Conservation (phyloP, 2,113 vertebrate genomes). For the Elgaria multicarinata region DNA sequence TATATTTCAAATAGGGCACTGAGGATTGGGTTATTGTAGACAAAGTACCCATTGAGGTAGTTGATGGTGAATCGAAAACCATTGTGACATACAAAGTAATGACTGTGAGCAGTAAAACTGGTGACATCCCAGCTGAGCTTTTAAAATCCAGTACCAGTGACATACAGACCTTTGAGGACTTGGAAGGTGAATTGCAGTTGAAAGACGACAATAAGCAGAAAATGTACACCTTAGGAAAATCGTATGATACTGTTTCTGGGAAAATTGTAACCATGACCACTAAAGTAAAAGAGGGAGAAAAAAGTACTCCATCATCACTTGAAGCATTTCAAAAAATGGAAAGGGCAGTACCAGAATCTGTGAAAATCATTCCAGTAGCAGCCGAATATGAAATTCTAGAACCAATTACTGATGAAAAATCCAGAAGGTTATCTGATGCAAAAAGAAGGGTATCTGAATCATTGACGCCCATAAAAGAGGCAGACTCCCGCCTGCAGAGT, state of each 20-base stretch:
- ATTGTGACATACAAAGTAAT: slow-evolving; percentile 83
- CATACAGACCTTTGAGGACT: slow-evolving; percentile 83
- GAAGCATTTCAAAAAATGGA: slow-evolving; percentile 68
- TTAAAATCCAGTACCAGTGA: slow-evolving; percentile 75
- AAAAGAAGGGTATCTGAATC: slow-evolving; percentile 79
- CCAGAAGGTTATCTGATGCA: slow-evolving; percentile 76
- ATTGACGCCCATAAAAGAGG: slow-evolving; percentile 81
- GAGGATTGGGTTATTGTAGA: slow-evolving; percentile 90
- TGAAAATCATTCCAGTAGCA: slow-evolving; percentile 73
- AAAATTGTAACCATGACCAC: slow-evolving; percentile 86
- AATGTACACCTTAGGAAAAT: slow-evolving; percentile 84
- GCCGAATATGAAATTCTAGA: slow-evolving; percentile 85
- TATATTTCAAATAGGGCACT: slow-evolving; percentile 89
- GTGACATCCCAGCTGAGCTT: slow-evolving; percentile 75
- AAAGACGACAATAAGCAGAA: slow-evolving; percentile 84
- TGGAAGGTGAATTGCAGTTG: slow-evolving; percentile 81
- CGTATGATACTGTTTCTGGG: slow-evolving; percentile 85
- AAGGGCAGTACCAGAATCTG: slow-evolving; percentile 60
- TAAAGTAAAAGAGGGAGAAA: slow-evolving; percentile 75
- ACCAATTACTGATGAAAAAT: slow-evolving; percentile 72
- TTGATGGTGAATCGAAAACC: slow-evolving; percentile 84
- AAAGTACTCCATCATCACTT: slow-evolving; percentile 52
- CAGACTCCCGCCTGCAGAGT: slow-evolving; percentile 77
- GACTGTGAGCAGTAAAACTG: slow-evolving; percentile 81
- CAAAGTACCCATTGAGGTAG: slow-evolving; percentile 88